Evolutionary conservation across 2,888 invertebrate species (phyloP), one percentile per base, ranked within the genome.

Genomic region (Drosophila anomelani): DNA sequence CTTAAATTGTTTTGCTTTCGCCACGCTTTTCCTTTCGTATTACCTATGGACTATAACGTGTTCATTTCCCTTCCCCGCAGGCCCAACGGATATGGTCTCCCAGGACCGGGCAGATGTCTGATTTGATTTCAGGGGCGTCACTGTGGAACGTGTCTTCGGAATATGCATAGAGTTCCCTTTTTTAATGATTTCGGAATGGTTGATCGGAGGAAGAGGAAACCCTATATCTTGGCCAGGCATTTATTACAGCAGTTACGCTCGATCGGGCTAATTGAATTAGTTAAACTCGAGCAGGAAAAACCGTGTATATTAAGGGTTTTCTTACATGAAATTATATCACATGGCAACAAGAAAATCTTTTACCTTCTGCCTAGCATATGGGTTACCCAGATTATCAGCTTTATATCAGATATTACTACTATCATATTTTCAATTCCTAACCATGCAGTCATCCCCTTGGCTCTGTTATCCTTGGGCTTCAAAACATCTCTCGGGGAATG

Each of bases 1-100:
- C 71, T 81, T 77, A 79, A 83, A 85, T 85, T 85, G 80, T 64
- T 82, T 80, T 57, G 69, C 83, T 70, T 84, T 88, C 76, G 88
- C 64, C 59, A 88, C 79, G 84, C 84, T 83, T 83, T 78, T 75
- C 73, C 60, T 38, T 82, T 82, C 82, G 85, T 81, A 77, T 75
- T 77, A 69, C 77, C 66, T 57, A 68, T 74, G 60, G 55, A 53
- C 34, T 53, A 23, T 36, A 53, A 53, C 51, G 51, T 53, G 51
- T 53, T 53, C 51, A 53, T 36, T 53, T 20, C 51, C 15, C 34
- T 23, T 36, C 3, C 4, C 20, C 17, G 26, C 51, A 20, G 17
- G 15, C 9, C 15, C 34, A 23, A 3, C 51, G 51, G 49, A 32
- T 32, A 32, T 32, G 49, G 34, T 23, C 20, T 36, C 10, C 20